These are phyloP conservation scores for Brachionus paranguensis DNA, from an alignment of 1,140 invertebrate genomes.

Conservation along the genomic window DNA sequence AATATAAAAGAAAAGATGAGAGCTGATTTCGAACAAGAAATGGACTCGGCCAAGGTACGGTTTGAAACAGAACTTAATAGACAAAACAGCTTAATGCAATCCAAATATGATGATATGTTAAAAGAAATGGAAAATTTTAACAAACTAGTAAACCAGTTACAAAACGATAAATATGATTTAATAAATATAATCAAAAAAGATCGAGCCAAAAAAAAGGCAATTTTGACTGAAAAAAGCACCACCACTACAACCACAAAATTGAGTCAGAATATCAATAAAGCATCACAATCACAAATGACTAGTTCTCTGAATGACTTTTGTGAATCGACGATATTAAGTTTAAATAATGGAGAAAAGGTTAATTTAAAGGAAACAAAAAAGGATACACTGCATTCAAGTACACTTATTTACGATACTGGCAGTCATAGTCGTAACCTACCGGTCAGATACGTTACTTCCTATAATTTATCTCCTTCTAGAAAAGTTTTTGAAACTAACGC, in stretches of 20 bases:
- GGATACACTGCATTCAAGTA: not conserved
- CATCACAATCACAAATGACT: not conserved
- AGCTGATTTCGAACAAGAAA: not conserved
- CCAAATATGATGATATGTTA: not conserved
- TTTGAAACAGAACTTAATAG: not conserved
- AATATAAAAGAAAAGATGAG: not conserved
- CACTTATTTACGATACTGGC: slow-evolving; percentile 6
- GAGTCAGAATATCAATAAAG: not conserved
- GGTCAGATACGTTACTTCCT: not conserved
- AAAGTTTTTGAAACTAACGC: not conserved
- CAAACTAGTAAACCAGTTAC: not conserved
- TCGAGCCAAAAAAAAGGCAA: not conserved
- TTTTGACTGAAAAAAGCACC: not conserved
- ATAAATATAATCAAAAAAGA: not conserved
- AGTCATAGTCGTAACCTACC: not conserved
- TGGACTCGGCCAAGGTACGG: not conserved
- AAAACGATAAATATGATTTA: not conserved
- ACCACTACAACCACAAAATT: not conserved
- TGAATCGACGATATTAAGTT: not conserved
- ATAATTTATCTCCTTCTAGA: not conserved
- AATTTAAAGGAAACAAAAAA: not conserved
- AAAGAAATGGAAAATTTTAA: slow-evolving; percentile 19
- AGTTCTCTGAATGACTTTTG: not conserved
- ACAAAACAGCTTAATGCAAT: not conserved
- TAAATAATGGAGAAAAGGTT: not conserved